Base-by-base conservation (phyloP, 2,113 vertebrate species). In the Marmota monax region DNA sequence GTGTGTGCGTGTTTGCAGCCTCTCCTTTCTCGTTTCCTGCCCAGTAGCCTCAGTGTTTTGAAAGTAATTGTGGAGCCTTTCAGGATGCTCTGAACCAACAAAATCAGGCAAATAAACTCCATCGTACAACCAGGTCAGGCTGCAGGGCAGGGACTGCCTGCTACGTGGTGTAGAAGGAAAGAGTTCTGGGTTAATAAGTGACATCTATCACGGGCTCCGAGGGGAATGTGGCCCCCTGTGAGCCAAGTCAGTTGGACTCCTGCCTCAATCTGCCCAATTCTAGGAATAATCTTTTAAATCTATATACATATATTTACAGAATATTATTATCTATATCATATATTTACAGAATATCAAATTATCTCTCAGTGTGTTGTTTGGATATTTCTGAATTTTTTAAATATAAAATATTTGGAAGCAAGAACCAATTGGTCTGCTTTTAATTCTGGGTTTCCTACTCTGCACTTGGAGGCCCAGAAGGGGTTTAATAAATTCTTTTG, bases 381-480 rank as follows among this genome's bases (percentile, higher is more conserved):
- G 18, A n/a, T 78, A 70, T 63, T 91, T 96, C 73, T 76, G 3
- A 58, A 90, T 48, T 69, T 61, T 5, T 90, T 1, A 82, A 37
- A 51, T 16, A 32, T 85, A 48, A 85, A n/a, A 58, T 88, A 85
- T 56, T 65, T 70, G 87, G 78, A 39, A 63, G 9, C 32, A 88
- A 58, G 29, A 32, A 34, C 42, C 48, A 10, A 29, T 63, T 90
- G 69, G 25, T 53, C 77, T 89, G 45, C n/a, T 76, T 78, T 53
- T 96, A 79, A 94, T 65, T 82, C 76, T 84, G 86, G 32, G 34
- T 69, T 16, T 95, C 25, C 32, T 42, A 5, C 32, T 90, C 27
- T 72, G 25, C 58, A 61, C 17, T 84, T 92, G 32, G 25, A 3
- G 53, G 11, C 37, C 22, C 23, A 92, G 53, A 69, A 74, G 1